A percentile compares a stretch with the other conserved stretches of the same genome.
phyloP scores from a whole-genome alignment of 2,797 vertebrate genomes.

The Sebastes steindachneri region DNA sequence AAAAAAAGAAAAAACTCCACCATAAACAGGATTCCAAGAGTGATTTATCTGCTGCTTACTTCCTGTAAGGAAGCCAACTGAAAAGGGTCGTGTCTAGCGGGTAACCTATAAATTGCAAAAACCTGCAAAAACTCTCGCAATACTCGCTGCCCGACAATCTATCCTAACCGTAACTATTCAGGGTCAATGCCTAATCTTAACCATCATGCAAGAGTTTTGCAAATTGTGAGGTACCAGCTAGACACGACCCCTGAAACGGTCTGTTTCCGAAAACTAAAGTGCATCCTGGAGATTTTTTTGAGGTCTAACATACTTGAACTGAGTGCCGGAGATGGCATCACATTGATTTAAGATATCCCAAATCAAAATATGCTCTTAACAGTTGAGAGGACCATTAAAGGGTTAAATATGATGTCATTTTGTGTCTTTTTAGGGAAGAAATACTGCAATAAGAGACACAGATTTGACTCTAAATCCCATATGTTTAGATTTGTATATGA shows the following conservation, averaged over 20 bases:
- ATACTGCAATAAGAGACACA: background rate
- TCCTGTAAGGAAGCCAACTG: too few relatives aligned
- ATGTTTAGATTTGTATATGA: background rate
- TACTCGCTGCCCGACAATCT: fast-evolving
- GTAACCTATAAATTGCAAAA: too few relatives aligned
- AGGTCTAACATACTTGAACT: background rate
- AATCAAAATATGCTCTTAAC: background rate
- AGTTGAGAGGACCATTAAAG: background rate
- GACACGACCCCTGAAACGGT: background rate
- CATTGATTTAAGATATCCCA: background rate
- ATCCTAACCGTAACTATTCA: too few relatives aligned
- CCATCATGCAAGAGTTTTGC: too few relatives aligned
- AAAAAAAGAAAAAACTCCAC: background rate
- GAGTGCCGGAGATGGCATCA: background rate
- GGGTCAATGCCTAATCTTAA: too few relatives aligned
- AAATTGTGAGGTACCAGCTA: too few relatives aligned
- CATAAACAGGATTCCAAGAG: background rate
- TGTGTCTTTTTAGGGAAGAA: background rate
- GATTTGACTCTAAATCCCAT: background rate
- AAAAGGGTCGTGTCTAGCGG: fast-evolving
- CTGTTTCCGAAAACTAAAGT: background rate
- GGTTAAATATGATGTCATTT: background rate
- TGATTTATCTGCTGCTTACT: background rate
- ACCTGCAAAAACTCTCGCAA: too few relatives aligned
- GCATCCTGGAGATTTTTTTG: background rate